Evolutionary conservation across 2,888 invertebrate species (phyloP).

Genomic region (Chymomyza procnemis): DNA sequence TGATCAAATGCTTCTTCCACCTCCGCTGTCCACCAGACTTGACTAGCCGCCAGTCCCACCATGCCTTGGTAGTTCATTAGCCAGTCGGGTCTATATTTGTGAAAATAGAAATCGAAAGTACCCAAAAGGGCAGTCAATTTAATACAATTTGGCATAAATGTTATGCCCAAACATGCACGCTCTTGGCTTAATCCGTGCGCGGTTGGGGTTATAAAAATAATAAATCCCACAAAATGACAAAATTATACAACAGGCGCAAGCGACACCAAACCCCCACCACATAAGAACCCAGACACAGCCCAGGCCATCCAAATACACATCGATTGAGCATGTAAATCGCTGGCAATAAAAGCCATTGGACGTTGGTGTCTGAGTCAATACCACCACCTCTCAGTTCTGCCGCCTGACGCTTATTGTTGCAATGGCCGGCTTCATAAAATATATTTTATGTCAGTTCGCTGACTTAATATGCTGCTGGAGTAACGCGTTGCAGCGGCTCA

Average conservation of each 20-base stretch:
- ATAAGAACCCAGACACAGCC: not conserved
- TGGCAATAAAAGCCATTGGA: constrained; percentile 63
- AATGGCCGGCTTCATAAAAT: constrained; percentile 31
- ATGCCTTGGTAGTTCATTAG: constrained; percentile 93
- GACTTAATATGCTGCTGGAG: constrained; percentile 14
- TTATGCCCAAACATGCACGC: constrained; percentile 52
- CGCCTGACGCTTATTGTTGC: constrained; percentile 17
- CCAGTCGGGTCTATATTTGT: constrained; percentile 86
- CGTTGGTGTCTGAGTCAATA: constrained; percentile 3
- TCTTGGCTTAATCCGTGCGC: constrained; percentile 45
- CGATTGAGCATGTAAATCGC: constrained; percentile 56
- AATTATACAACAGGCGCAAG: constrained; percentile 71
- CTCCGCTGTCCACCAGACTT: constrained; percentile 97
- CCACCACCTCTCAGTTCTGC: not conserved
- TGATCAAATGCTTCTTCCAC: constrained; percentile 92
- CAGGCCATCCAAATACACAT: not conserved
- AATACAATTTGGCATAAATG: constrained; percentile 72
- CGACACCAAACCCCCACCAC: not conserved
- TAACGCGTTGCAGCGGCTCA: constrained; percentile 5
- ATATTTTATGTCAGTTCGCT: constrained; percentile 47
- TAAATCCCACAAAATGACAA: constrained; percentile 75
- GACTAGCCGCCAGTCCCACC: constrained; percentile 90
- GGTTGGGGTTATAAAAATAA: constrained; percentile 56
- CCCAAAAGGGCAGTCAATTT: constrained; percentile 69
- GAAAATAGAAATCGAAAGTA: constrained; percentile 58